Evolutionary conservation across 2,113 vertebrate species (phyloP), one percentile per base, ranked within the genome.

Genomic region (Dendropsophus ebraccatus): DNA sequence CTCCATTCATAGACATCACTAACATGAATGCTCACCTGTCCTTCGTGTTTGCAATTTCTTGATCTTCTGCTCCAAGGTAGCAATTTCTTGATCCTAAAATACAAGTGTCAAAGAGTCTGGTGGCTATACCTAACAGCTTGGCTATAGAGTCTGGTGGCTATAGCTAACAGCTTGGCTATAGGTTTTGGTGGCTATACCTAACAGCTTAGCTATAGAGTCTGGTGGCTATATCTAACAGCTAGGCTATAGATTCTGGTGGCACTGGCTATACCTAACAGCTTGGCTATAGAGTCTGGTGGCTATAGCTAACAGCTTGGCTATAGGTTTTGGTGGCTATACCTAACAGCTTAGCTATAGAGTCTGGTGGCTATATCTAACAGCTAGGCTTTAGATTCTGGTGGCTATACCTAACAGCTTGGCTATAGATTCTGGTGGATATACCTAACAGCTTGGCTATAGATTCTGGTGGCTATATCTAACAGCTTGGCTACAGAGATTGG

Each of bases 1-100:
- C 45, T 5, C 47, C 25, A 9, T 47, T 47, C n/a, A 45, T 13
- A 62, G 11, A 81, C 11, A 9, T 41, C 1, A 45, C 5, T 23
- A 47, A 19, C 17, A 3, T 10, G 2, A 65, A 30, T 13, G 8
- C 52, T 28, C 17, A 86, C 85, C 85, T 74, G 37, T 62, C 50
- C 89, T 89, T 65, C 89, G 67, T 70, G 92, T 87, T 84, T 94
- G 90, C 2, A 93, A 90, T 47, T 67, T 70, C 88, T 88, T 92
- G 72, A 96, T 88, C 88, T 94, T 89, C 49, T 94, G 88, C 87
- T 97, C 93, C 76, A 98, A 91, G 5, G 89, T 86, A 7, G 90
- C 87, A 85, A 99, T 97, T 90, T 87, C 93, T 88, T 84, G 83
- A 2, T 96, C 94, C 97, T 99, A 83, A 87, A 86, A 86, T 23